A percentile compares a stretch with the other conserved stretches of the same genome.
Conservation (phyloP, 37 sponge, comb jelly and placozoan genomes). For the Mnemiopsis leidyi region DNA sequence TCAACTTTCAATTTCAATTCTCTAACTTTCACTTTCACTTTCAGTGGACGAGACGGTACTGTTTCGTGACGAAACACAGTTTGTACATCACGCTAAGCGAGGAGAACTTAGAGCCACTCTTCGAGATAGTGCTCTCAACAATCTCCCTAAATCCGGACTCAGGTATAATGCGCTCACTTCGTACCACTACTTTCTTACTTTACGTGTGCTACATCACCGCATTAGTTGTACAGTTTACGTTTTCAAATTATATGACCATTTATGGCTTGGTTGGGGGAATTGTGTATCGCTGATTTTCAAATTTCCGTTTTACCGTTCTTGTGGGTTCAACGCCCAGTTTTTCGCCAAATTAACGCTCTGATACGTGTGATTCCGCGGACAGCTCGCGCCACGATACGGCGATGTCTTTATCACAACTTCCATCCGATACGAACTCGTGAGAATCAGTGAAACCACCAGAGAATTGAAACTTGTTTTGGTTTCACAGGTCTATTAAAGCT, state of each 20-base stretch:
- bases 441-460: background rate
- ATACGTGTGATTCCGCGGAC: background rate
- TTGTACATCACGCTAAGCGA: conserved; percentile 22
- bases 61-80: conserved; percentile 39
- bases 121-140: conserved; percentile 10
- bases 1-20: background rate
- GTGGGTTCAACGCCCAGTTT: background rate
- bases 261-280: background rate
- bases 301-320: background rate
- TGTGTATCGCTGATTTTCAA: background rate
- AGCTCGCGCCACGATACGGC: too few species aligned
- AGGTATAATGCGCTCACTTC: background rate
- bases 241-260: too few species aligned
- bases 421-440: background rate
- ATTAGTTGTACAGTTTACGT: too few species aligned
- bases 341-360: background rate
- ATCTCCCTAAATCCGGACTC: conserved; percentile 44
- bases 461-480: background rate
- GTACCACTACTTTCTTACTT: background rate
- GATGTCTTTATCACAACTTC: background rate
- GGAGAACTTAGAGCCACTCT: conserved; percentile 47
- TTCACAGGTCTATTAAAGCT: too few species aligned
- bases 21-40: background rate
- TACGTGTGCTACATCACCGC: too few species aligned
- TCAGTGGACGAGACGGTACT: conserved; percentile 61